Conservation (phyloP, 2,797 vertebrate genomes). For the Centroberyx gerrardi region DNA sequence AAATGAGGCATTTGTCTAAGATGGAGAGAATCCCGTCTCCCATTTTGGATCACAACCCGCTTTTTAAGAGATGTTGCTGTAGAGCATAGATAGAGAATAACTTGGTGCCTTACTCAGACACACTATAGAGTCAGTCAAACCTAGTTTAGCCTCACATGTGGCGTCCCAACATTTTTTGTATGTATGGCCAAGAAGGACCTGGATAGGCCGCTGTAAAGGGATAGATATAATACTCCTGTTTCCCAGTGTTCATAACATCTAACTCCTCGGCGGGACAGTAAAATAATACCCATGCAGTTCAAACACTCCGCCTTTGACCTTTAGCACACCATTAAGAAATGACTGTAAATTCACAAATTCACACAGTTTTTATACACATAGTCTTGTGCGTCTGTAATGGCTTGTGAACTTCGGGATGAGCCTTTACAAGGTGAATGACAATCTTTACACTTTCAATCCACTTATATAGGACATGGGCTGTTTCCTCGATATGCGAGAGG, state of each 20-base stretch:
- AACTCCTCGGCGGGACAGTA: constrained; percentile 7
- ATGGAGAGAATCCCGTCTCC: background rate
- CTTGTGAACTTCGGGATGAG: constrained; percentile 4
- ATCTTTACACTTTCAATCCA: constrained; percentile 8
- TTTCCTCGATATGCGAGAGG: constrained; percentile 56
- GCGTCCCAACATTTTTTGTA: background rate
- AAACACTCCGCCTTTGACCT: background rate
- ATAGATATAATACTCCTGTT: background rate
- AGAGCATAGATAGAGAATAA: background rate
- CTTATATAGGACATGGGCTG: constrained; percentile 14
- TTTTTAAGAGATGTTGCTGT: constrained; percentile 7
- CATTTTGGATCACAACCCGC: background rate
- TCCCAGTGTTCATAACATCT: background rate
- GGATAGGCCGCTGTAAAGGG: constrained; percentile 48
- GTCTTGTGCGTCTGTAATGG: constrained; percentile 11
- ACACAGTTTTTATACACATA: constrained; percentile 4
- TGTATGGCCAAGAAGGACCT: constrained; percentile 26
- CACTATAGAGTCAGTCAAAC: background rate
- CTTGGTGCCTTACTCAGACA: background rate
- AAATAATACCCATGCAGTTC: background rate
- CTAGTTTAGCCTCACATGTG: background rate
- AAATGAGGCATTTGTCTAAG: constrained; percentile 5
- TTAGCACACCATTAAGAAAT: no score
- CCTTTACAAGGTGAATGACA: constrained; percentile 8
- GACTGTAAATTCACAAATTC: background rate